These are phyloP conservation scores for Nyctalus aviator DNA, from an alignment of 2,797 vertebrate genomes.

Conservation along the genomic window DNA sequence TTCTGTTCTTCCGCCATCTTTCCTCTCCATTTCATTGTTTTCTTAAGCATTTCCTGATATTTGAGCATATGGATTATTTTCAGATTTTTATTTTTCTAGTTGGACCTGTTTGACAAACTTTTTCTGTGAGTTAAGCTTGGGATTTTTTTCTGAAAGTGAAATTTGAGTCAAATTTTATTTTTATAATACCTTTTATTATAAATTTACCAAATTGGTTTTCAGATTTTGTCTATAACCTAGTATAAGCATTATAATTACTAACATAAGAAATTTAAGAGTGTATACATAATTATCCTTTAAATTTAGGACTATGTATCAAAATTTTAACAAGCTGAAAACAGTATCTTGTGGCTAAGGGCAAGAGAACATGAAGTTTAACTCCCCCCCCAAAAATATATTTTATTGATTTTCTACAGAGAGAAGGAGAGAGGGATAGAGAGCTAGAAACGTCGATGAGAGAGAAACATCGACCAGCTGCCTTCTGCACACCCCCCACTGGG, in stretches of 20 bases:
- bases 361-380: background rate
- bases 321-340: background rate
- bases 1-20: too few relatives aligned
- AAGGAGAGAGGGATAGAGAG: too few relatives aligned
- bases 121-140: conserved; percentile 42
- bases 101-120: background rate
- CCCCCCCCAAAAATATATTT: too few relatives aligned
- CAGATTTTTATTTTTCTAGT: background rate
- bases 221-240: background rate
- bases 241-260: background rate
- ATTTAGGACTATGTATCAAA: background rate
- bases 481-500: too few relatives aligned
- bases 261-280: conserved; percentile 13
- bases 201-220: background rate
- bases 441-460: too few relatives aligned
- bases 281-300: background rate
- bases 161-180: conserved; percentile 14
- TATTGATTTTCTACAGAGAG: too few relatives aligned
- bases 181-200: conserved; percentile 20
- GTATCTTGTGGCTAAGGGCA: background rate
- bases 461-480: too few relatives aligned
- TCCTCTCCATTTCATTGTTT: background rate
- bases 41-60: background rate
- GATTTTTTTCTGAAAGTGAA: conserved; percentile 16
- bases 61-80: conserved; percentile 29